Evolutionary conservation across 1,140 invertebrate species (phyloP).

Genomic region (Cyclargus thomasi): DNA sequence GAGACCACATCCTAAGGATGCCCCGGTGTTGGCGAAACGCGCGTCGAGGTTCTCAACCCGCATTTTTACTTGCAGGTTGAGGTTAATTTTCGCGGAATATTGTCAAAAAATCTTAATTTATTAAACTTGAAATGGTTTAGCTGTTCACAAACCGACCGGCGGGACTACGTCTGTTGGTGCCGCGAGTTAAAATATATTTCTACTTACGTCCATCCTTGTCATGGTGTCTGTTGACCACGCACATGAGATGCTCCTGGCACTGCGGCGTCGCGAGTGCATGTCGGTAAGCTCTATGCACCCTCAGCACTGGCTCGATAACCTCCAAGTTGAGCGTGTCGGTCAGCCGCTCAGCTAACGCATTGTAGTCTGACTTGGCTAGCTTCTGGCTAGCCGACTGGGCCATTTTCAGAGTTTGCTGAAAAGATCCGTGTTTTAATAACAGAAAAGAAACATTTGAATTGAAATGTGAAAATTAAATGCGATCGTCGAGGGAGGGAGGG

Average conservation of each 20-base stretch:
- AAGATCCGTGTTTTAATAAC: not conserved
- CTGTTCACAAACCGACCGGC: too few relatives aligned
- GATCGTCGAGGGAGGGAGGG: too few relatives aligned
- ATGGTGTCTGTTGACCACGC: slow-evolving; percentile 81
- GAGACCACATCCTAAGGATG: too few relatives aligned
- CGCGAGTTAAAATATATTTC: not conserved
- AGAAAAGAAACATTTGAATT: too few relatives aligned
- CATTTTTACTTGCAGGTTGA: too few relatives aligned
- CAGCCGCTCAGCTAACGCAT: slow-evolving; percentile 83
- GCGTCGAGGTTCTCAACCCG: too few relatives aligned
- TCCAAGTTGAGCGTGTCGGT: slow-evolving; percentile 87
- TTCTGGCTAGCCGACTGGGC: slow-evolving; percentile 80
- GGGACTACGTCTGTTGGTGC: too few relatives aligned
- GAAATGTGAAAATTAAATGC: too few relatives aligned
- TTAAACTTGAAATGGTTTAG: too few relatives aligned
- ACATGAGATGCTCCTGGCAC: slow-evolving; percentile 86
- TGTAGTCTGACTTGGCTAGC: slow-evolving; percentile 69
- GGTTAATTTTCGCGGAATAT: too few relatives aligned
- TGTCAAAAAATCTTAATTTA: too few relatives aligned
- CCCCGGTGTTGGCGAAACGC: too few relatives aligned
- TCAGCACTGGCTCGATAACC: slow-evolving; percentile 84
- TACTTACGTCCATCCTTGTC: slow-evolving; percentile 58
- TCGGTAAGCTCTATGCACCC: slow-evolving; percentile 84
- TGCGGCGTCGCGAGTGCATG: slow-evolving; percentile 81
- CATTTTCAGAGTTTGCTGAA: slow-evolving; percentile 80